phyloP scores from a whole-genome alignment of 2,888 invertebrate genomes.

The Trisateles emortualis region DNA sequence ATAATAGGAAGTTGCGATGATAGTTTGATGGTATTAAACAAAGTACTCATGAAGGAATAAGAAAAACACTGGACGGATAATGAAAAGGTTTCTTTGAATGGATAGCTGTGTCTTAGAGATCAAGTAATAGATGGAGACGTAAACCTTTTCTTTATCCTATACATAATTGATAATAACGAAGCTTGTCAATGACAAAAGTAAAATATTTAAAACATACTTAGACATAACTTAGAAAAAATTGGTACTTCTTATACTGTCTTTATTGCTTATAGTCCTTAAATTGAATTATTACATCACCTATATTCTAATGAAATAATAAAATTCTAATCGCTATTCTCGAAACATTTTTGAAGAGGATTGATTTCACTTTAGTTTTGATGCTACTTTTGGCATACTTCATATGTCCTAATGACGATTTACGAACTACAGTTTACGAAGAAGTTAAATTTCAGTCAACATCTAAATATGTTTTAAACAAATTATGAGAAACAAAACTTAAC shows the following conservation, averaged over 20 bases:
- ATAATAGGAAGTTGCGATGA: constrained; percentile 26
- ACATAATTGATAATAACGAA: constrained; percentile 30
- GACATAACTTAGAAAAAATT: constrained; percentile 31
- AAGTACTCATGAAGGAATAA: constrained; percentile 52
- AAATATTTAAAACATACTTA: constrained; percentile 43
- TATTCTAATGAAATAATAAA: no score
- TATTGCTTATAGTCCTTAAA: constrained; percentile 27
- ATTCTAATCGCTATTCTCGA: no score
- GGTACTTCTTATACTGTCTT: constrained; percentile 28
- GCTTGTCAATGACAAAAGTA: constrained; percentile 17
- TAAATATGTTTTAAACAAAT: constrained; percentile 37
- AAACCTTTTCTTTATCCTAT: constrained; percentile 56
- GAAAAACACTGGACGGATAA: constrained; percentile 58
- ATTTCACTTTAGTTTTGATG: no score
- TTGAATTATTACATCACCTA: background rate
- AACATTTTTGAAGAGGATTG: no score
- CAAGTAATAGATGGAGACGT: constrained; percentile 36
- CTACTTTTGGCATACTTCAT: no score
- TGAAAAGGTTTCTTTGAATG: constrained; percentile 53
- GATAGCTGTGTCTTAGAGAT: constrained; percentile 52
- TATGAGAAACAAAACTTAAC: constrained; percentile 11
- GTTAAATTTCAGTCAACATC: constrained; percentile 25
- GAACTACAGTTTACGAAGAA: background rate
- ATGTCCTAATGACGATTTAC: background rate
- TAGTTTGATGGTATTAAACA: constrained; percentile 34